Percentiles rank a stretch among this genome's conserved stretches.
These are phyloP conservation scores for Phocoena phocoena DNA, from an alignment of 2,113 vertebrate genomes.

Conservation along the genomic window DNA sequence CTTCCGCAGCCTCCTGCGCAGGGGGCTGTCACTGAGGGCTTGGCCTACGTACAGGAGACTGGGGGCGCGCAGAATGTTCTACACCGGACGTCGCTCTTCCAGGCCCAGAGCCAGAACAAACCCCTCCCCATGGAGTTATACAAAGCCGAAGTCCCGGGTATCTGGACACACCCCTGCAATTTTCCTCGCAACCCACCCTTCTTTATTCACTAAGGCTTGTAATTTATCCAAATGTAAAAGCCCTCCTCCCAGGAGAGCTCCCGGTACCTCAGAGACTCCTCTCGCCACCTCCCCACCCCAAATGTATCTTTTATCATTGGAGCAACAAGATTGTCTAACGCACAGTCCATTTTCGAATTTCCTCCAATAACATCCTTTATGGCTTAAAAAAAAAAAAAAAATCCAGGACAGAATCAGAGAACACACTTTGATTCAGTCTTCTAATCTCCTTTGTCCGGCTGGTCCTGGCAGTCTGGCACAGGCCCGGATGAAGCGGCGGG, in stretches of 20 bases:
- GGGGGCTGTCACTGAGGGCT: too few relatives aligned
- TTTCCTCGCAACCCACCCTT: neutral
- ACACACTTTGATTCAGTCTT: neutral
- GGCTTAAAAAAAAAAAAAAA: neutral
- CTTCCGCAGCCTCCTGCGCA: neutral
- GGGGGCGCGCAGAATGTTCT: accelerated
- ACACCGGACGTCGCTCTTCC: neutral
- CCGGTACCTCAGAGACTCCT: neutral
- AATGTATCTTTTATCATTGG: neutral
- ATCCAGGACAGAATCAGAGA: neutral
- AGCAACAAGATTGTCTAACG: neutral
- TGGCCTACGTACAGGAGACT: neutral
- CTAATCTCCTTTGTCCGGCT: neutral
- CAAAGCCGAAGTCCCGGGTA: neutral
- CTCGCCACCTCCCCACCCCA: neutral
- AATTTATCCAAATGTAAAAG: neutral
- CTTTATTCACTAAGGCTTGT: neutral
- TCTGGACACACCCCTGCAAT: neutral
- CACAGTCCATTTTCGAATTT: neutral
- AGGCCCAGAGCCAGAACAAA: neutral
- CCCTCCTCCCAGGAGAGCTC: neutral
- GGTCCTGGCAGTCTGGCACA: neutral
- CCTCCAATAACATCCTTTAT: neutral
- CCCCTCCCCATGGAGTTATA: neutral
- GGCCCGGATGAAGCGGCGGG: neutral